Evolutionary conservation across 2,113 vertebrate species (phyloP).

Genomic region (Oreocharis arfaki): DNA sequence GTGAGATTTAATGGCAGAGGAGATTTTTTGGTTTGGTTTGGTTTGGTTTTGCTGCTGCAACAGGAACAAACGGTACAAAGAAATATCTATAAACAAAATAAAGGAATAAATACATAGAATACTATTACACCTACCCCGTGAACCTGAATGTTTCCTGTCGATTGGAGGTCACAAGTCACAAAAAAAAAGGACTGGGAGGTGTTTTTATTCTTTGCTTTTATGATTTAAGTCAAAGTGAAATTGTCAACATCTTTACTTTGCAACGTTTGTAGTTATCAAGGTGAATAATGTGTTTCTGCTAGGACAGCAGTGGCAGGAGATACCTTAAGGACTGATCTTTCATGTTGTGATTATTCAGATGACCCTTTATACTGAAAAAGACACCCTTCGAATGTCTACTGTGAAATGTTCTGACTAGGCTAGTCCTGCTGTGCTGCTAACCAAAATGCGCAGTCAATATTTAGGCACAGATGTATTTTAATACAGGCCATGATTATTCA

Average conservation of each 20-base stretch:
- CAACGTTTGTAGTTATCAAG: background rate
- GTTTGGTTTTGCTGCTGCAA: background rate
- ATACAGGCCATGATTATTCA: background rate
- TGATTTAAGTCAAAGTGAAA: background rate
- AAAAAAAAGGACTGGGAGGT: background rate
- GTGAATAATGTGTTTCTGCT: background rate
- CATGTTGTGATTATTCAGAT: background rate
- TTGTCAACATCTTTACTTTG: background rate
- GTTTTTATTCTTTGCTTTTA: background rate
- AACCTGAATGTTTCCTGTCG: background rate
- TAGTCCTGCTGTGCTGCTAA: background rate
- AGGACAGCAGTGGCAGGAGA: background rate
- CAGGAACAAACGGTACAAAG: background rate
- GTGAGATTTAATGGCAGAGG: background rate
- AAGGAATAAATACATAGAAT: background rate
- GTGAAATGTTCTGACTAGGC: background rate
- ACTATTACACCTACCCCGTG: background rate
- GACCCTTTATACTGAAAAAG: background rate
- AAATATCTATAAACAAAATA: background rate
- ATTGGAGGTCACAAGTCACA: background rate
- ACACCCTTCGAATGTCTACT: background rate
- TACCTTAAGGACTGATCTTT: background rate
- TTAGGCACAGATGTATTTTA: background rate
- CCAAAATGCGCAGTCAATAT: background rate
- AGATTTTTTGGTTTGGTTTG: background rate